These are phyloP conservation scores for Yponomeuta malinellus DNA, from an alignment of 2,888 invertebrate genomes.

Conservation along the genomic window DNA sequence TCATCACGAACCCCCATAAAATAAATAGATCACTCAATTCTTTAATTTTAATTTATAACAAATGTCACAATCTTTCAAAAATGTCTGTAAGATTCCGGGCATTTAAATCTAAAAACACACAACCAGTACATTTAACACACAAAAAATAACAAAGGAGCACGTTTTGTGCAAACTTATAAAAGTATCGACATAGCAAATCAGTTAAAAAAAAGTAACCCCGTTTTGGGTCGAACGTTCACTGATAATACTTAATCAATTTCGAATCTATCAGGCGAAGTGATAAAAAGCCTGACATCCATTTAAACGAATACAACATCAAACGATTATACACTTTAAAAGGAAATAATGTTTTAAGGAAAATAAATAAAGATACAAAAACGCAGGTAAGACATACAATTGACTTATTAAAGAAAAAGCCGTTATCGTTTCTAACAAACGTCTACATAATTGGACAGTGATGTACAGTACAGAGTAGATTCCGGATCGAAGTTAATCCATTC, in stretches of 20 bases:
- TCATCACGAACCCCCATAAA: background rate
- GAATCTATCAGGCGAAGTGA: constrained; percentile 61
- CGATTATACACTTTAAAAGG: background rate
- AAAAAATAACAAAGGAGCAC: constrained; percentile 50
- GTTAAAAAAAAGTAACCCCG: constrained; percentile 39
- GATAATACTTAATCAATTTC: constrained; percentile 68
- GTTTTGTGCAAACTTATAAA: constrained; percentile 49
- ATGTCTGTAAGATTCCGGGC: too few relatives aligned
- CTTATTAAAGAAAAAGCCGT: background rate
- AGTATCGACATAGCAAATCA: constrained; percentile 41
- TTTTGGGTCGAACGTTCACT: constrained; percentile 37
- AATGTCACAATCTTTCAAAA: too few relatives aligned
- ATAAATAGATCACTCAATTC: too few relatives aligned
- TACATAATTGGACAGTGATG: background rate
- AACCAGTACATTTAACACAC: constrained; percentile 50
- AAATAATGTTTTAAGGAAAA: background rate
- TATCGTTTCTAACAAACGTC: background rate
- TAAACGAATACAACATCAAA: constrained; percentile 13
- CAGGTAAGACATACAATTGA: background rate
- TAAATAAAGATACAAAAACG: background rate
- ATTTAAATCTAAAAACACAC: background rate
- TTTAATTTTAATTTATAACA: too few relatives aligned
- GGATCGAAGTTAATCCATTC: background rate
- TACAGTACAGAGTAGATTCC: background rate
- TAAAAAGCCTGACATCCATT: constrained; percentile 11